Evolutionary conservation across 2,113 vertebrate genomes (phyloP), one percentile per base, ranked within the genome.

Genomic region (Leuciscus idus): DNA sequence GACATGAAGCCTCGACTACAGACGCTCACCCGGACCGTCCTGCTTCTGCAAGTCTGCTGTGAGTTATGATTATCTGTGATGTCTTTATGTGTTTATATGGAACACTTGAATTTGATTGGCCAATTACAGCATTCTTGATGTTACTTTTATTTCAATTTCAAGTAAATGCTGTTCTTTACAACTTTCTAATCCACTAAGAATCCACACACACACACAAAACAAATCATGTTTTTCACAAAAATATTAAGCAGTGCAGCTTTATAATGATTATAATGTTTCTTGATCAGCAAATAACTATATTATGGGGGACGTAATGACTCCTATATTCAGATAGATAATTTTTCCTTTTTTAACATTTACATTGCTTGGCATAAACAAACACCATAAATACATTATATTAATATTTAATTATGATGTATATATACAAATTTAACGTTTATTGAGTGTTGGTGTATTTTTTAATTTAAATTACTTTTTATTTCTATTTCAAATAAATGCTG

Each of bases 11-110:
- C 61, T 4, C 36, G 50, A 39, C 39, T 70, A 19, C 33, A 4
- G n/a, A 23, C 9, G 52, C 46, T 75, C 10, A 1, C 10, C 46
- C 12, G 70, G 66, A 23, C 86, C 19, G 12, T 59, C 75, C 55
- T 89, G 64, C 86, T 89, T 87, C 77, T 90, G 48, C 84, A 86
- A 46, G 39, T 26, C 77, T 66, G 50, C 74, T 90, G 85, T 91
- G 89, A 88, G 85, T 81, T 68, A 48, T 89, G 55, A 33, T 43
- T 9, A 43, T 81, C 48, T 55, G 39, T 39, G 4, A 15, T 21
- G 17, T 72, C 4, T 55, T 12, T 23, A 6, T 59, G 4, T n/a
- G 33, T 23, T 26, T 72, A 43, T 12, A 36, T 21, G 33, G 30
- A 70, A 68, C 33, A 10, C 64, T 33, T 33, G 64, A 33, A 17